Conservation (phyloP, 2,888 invertebrate species). For the Plutella xylostella region DNA sequence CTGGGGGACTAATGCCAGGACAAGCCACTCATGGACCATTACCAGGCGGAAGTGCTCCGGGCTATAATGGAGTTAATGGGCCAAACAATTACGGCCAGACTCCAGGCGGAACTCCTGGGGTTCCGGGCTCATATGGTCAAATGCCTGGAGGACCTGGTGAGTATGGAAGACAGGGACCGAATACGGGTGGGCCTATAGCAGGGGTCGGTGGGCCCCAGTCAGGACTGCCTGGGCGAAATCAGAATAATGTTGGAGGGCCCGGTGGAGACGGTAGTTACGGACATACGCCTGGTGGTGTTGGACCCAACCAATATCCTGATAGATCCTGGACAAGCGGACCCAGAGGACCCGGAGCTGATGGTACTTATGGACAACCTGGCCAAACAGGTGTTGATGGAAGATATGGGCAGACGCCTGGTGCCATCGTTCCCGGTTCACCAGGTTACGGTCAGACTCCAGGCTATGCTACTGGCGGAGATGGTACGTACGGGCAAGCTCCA, state of each 20-base stretch:
- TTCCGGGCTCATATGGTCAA: neutral
- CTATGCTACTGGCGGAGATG: neutral
- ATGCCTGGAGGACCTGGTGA: neutral
- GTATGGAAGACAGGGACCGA: too few relatives aligned
- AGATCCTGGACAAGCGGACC: neutral
- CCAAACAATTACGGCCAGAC: neutral
- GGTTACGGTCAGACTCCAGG: neutral
- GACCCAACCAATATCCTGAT: too few relatives aligned
- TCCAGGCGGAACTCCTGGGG: constrained; percentile 1
- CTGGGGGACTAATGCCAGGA: too few relatives aligned
- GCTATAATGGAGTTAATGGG: neutral
- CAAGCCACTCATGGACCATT: too few relatives aligned
- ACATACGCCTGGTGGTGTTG: neutral
- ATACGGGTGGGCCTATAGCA: constrained; percentile 21
- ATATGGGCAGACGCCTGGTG: neutral
- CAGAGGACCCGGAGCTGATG: neutral
- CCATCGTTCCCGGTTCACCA: neutral
- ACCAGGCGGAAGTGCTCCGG: constrained; percentile 11
- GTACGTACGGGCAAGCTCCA: constrained; percentile 1
- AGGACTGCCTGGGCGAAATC: too few relatives aligned
- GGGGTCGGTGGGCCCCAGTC: constrained; percentile 4
- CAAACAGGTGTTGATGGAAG: neutral
- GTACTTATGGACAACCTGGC: too few relatives aligned
- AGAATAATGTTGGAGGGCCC: constrained; percentile 1
- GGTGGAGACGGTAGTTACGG: neutral